These are phyloP conservation scores for Gnatocerus cornutus DNA, from an alignment of 2,888 invertebrate species.

Conservation along the genomic window DNA sequence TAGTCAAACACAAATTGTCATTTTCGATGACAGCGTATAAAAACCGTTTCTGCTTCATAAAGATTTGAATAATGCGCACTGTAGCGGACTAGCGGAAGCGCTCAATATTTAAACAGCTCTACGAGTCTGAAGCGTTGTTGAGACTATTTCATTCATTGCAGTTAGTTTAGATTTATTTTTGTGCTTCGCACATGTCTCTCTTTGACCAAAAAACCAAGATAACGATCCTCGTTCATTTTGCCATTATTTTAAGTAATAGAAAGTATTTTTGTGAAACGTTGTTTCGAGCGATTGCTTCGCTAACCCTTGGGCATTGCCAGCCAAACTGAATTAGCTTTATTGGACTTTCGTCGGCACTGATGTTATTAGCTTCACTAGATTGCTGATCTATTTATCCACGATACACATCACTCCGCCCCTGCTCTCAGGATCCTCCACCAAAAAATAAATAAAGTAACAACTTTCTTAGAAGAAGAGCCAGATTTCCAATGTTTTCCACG, in stretches of 20 bases:
- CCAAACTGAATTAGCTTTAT: conserved; percentile 68
- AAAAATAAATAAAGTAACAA: conserved; percentile 41
- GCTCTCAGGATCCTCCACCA: conserved; percentile 25
- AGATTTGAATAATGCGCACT: no score
- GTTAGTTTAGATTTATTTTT: neutral
- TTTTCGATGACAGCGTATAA: no score
- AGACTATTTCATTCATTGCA: no score
- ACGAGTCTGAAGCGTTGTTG: no score
- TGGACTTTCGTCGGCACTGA: conserved; percentile 68
- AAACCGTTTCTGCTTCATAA: no score
- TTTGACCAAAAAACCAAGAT: neutral
- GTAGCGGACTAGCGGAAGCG: no score
- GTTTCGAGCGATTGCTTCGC: conserved; percentile 60
- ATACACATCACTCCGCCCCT: conserved; percentile 59
- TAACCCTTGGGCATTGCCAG: conserved; percentile 65
- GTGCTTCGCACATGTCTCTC: neutral
- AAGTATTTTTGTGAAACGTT: conserved; percentile 47
- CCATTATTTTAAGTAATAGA: conserved; percentile 50
- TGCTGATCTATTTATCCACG: conserved; percentile 68
- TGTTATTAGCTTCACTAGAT: conserved; percentile 68
- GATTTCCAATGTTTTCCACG: conserved; percentile 12
- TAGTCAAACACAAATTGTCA: no score
- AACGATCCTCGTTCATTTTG: conserved; percentile 4
- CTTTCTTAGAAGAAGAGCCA: conserved; percentile 22
- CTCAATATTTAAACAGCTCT: no score